These are phyloP conservation scores for Isichthys henryi DNA, from an alignment of 2,113 vertebrate species.

Conservation along the genomic window DNA sequence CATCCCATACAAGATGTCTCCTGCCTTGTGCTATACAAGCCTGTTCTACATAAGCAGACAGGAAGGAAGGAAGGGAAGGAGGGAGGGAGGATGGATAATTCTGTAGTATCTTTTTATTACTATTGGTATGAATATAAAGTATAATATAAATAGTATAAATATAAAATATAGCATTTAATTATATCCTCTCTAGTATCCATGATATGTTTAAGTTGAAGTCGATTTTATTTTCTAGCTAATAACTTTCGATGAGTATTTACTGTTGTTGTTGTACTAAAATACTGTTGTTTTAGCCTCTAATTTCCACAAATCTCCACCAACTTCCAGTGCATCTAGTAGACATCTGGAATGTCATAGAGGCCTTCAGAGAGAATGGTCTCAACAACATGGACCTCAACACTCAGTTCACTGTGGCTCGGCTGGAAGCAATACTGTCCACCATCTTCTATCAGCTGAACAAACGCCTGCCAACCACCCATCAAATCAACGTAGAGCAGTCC, in stretches of 20 bases:
- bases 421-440: conserved; percentile 88
- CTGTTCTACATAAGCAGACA: not conserved
- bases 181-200: not conserved
- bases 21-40: not conserved
- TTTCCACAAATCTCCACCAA: conserved; percentile 19
- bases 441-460: conserved; percentile 98
- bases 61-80: not conserved
- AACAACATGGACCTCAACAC: conserved; percentile 81
- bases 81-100: not conserved
- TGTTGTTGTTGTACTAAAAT: not conserved
- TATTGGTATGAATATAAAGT: not conserved
- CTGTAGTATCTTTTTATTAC: not conserved
- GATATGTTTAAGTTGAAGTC: not conserved
- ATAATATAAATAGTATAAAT: not conserved
- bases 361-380: conserved; percentile 84
- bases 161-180: not conserved
- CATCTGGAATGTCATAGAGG: conserved; percentile 97
- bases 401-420: conserved; percentile 80
- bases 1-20: not conserved
- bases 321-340: conserved; percentile 88
- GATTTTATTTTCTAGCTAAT: not conserved
- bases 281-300: not conserved
- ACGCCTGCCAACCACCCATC: conserved; percentile 92
- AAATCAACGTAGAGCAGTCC: conserved; percentile 90
- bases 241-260: not conserved